phyloP scores from a whole-genome alignment of 2,888 invertebrate genomes.

The Mythimna loreyi region DNA sequence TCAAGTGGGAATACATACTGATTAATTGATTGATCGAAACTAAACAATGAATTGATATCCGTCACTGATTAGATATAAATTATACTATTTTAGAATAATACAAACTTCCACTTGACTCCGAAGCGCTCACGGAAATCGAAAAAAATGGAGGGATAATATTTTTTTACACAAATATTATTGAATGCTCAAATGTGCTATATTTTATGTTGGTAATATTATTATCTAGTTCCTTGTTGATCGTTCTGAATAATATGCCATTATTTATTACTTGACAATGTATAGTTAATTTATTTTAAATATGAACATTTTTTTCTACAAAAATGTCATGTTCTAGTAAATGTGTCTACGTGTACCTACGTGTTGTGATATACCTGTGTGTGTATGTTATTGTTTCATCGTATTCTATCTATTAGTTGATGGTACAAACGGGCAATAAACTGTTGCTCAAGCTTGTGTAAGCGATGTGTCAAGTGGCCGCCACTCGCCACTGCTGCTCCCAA shows the following conservation, averaged over 20 bases:
- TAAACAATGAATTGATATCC: constrained; percentile 68
- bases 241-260: constrained; percentile 78
- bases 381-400: constrained; percentile 80
- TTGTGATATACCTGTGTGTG: constrained; percentile 86
- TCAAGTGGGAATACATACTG: constrained; percentile 63
- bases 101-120: constrained; percentile 68
- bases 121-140: constrained; percentile 72
- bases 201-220: constrained; percentile 89
- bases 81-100: constrained; percentile 52
- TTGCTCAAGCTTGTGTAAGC: constrained; percentile 79
- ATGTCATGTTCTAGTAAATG: constrained; percentile 69
- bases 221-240: constrained; percentile 85
- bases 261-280: constrained; percentile 78
- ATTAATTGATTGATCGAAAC: constrained; percentile 61
- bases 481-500: constrained; percentile 71
- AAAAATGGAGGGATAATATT: constrained; percentile 83
- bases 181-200: constrained; percentile 88
- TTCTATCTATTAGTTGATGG: constrained; percentile 80
- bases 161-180: constrained; percentile 87
- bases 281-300: constrained; percentile 79
- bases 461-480: constrained; percentile 55
- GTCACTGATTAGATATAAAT: constrained; percentile 63
- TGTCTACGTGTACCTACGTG: constrained; percentile 84
- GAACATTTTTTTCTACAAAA: constrained; percentile 75
- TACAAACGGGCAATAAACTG: constrained; percentile 83